Conservation (phyloP, 2,888 invertebrate species). For the Acleris literana region DNA sequence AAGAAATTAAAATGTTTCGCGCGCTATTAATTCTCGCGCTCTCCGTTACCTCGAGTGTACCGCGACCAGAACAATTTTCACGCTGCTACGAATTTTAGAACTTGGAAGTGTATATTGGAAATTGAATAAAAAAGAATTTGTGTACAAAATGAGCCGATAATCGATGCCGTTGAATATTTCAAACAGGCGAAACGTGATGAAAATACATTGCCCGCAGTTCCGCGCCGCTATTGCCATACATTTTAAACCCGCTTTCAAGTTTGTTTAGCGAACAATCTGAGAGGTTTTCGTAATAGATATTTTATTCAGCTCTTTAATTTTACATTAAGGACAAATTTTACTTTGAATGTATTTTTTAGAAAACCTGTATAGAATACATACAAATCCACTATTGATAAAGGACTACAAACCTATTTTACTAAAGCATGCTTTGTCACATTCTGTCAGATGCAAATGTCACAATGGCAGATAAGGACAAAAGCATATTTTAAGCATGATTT, state of each 20-base stretch:
- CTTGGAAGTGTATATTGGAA: conserved; percentile 44
- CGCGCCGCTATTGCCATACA: conserved; percentile 55
- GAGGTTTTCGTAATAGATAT: conserved; percentile 53
- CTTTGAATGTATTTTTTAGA: neutral
- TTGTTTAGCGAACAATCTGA: conserved; percentile 57
- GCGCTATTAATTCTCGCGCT: neutral
- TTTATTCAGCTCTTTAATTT: conserved; percentile 42
- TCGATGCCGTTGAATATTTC: conserved; percentile 78
- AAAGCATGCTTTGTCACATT: too few relatives aligned
- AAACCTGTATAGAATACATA: too few relatives aligned
- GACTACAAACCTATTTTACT: too few relatives aligned
- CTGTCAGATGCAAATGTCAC: too few relatives aligned
- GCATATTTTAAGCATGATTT: too few relatives aligned
- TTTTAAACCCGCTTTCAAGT: conserved; percentile 54
- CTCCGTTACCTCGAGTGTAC: neutral
- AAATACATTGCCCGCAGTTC: conserved; percentile 59
- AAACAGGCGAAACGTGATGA: conserved; percentile 68
- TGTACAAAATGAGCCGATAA: conserved; percentile 77
- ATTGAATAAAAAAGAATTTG: conserved; percentile 75
- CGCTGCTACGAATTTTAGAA: conserved; percentile 41
- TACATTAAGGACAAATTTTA: conserved; percentile 15
- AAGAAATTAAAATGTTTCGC: neutral
- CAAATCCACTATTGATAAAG: too few relatives aligned
- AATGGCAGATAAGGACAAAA: too few relatives aligned
- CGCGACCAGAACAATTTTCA: conserved; percentile 2